phyloP scores from a whole-genome alignment of 2,113 vertebrate genomes.

The Pterocles orientalis region DNA sequence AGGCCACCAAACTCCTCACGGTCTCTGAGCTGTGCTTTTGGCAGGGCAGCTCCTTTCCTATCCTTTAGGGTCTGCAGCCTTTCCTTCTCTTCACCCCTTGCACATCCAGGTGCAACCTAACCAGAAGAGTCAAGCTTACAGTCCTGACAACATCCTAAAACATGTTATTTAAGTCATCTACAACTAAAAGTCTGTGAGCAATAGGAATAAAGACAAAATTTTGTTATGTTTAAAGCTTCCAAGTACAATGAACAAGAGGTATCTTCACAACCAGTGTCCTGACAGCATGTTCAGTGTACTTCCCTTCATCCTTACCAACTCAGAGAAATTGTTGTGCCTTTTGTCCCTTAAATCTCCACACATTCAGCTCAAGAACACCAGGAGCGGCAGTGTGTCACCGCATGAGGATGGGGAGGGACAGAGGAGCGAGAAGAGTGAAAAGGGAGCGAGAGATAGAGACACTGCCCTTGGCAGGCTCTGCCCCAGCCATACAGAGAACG shows the following conservation, averaged over 20 bases:
- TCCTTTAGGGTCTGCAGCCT: neutral
- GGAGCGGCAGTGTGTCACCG: neutral
- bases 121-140: neutral
- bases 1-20: neutral
- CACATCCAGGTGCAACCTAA: slow-evolving; percentile 2
- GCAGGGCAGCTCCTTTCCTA: neutral
- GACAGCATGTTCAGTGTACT: neutral
- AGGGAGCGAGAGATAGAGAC: neutral
- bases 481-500: slow-evolving; percentile 39
- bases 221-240: neutral
- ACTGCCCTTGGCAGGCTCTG: neutral
- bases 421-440: neutral
- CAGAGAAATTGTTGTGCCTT: neutral
- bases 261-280: neutral
- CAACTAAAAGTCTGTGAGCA: neutral
- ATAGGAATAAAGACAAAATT: neutral
- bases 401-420: neutral
- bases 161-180: neutral
- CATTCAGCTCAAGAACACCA: neutral
- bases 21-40: neutral
- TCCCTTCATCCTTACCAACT: neutral
- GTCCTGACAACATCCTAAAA: neutral
- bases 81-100: neutral
- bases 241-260: neutral
- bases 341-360: neutral